Base-by-base conservation (phyloP, 2,888 invertebrate genomes). In the Cenopis cana region DNA sequence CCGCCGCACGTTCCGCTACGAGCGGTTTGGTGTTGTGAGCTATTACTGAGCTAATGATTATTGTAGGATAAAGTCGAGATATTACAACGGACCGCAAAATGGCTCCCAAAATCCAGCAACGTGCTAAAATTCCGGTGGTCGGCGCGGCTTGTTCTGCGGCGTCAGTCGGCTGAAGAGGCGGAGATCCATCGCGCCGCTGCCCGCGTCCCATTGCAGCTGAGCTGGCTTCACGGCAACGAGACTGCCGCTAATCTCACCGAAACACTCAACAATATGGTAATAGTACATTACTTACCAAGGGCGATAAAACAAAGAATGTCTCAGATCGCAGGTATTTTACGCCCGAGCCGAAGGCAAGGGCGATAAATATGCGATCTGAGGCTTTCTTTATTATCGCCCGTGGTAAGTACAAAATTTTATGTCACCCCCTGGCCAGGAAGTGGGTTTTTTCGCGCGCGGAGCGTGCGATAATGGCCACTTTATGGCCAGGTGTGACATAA, bases 191-290 rank as follows among this genome's bases (percentile, higher is more conserved):
- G 70, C 2, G 81, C 78, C 11, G 77, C 81, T 3, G 87, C 85
- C 0, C 41, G 76, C 17, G 83, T 82, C 0, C 78, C 74, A 14
- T 76, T 93, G 17, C 74, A 74, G 17, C 66, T 91, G 11, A 78
- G 81, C 54, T 75, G 73, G n/a, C 79, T 91, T 59, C 83, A 86
- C 61, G 84, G 81, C 5, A 84, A 83, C 1, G 86, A 87, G 54
- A 80, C 82, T 2, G 73, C 86, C 2, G 81, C 81, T n/a, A 68
- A 78, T 54, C 79, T 90, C 29, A 79, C 81, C 6, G 73, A 74
- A 2, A 74, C 74, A 56, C 84, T 93, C 8, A 93, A 93, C 74
- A 69, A 79, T 54, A 87, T 88, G 89, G 93, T 92, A 82, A n/a
- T n/a, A n/a, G n/a, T n/a, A n/a, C n/a, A n/a, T n/a, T n/a, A n/a